These are phyloP conservation scores for Gracilinanus agilis DNA, from an alignment of 2,113 vertebrate species.

Conservation along the genomic window DNA sequence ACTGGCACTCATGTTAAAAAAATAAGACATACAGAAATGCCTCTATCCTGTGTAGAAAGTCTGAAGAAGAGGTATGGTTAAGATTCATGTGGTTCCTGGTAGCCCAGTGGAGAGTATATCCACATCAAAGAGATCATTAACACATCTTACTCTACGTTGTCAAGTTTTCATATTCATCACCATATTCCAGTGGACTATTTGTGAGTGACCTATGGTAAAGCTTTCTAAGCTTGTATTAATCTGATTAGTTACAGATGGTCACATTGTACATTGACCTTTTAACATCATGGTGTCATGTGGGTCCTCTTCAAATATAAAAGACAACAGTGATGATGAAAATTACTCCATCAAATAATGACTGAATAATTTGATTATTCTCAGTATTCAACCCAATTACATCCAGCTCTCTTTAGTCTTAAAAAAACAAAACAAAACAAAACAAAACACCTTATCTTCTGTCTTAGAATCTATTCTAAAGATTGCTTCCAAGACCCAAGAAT, in stretches of 20 bases:
- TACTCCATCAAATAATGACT: not conserved
- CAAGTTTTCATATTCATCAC: slow-evolving; percentile 31
- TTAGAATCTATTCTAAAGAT: no score
- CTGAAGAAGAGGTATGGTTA: not conserved
- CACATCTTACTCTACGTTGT: not conserved
- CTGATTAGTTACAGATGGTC: no score
- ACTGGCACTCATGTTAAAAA: not conserved
- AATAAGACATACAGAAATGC: not conserved
- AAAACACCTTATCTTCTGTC: no score
- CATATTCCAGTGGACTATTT: not conserved
- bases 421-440: no score
- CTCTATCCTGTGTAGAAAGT: not conserved
- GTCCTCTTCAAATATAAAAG: no score
- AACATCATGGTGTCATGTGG: no score
- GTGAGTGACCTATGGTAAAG: no score
- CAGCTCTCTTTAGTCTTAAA: slow-evolving; percentile 48
- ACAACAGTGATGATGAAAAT: no score
- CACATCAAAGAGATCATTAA: not conserved
- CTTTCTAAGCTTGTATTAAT: no score
- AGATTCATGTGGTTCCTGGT: not conserved
- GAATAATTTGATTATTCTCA: slow-evolving; percentile 60
- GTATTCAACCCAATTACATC: slow-evolving; percentile 61
- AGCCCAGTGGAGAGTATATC: not conserved
- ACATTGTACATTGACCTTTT: no score
- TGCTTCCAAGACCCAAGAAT: no score